Evolutionary conservation across 2,797 vertebrate species (phyloP), one percentile per base, ranked within the genome.

Genomic region (Hydrophis major): DNA sequence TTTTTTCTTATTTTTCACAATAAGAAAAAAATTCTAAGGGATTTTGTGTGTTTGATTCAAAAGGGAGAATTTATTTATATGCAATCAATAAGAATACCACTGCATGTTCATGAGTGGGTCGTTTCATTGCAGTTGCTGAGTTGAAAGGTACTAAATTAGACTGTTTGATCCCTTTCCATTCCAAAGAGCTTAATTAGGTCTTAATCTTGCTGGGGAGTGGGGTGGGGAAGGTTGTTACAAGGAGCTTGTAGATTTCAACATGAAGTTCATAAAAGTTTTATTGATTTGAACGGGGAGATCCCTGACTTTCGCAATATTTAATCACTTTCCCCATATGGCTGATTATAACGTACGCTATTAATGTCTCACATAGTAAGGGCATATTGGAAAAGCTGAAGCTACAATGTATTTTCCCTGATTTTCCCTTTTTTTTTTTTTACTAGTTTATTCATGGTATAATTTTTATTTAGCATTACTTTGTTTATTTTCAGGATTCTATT

Each of bases 241-340:
- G 27, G 27, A 69, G 47, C 61, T 63, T 42, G 18, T 25, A 74
- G 50, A 86, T 86, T 91, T 91, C 57, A 89, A 63, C 27, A 37
- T 32, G 18, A 32, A 83, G 32, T 47, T 89, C 20, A 37, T 50
- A 42, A 59, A 61, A 47, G 20, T 25, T 83, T 78, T 56, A 37
- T 86, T 74, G 88, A 28, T 89, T 56, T 78, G 16, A 86, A 74
- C 12, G 55, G 89, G 88, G 27, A 50, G 87, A 50, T 91, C 57
- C 25, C 63, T 86, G 59, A 89, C 27, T 91, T 86, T 59, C 10
- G 12, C 42, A 50, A 6, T 91, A 89, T 60, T 93, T 61, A 89
- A 86, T 89, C 59, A 91, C 56, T 59, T 60, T 86, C 83, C 56
- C 27, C 22, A 2, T 89, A 56, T 69, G 60, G 53, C 86, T 56